Conservation (phyloP, 2,888 invertebrate genomes). For the Gari tellinella region DNA sequence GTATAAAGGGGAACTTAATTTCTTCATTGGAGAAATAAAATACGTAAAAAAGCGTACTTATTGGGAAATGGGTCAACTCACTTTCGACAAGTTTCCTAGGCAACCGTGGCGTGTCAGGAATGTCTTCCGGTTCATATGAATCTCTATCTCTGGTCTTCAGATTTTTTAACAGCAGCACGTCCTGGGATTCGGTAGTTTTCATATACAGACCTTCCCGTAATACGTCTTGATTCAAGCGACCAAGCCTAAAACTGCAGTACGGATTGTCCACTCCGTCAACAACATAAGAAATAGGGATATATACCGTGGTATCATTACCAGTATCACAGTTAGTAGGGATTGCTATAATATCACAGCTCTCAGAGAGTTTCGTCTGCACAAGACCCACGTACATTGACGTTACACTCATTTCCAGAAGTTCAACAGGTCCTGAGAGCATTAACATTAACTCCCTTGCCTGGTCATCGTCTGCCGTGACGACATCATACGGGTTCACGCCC, state of each 20-base stretch:
- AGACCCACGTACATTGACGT: conserved; percentile 35
- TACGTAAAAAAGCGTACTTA: too few relatives aligned
- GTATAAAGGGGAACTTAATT: too few relatives aligned
- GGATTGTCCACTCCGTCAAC: neutral
- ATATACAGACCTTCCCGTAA: too few relatives aligned
- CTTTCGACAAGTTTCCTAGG: conserved; percentile 22
- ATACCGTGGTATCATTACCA: conserved; percentile 11
- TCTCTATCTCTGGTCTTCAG: too few relatives aligned
- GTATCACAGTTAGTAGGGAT: conserved; percentile 28
- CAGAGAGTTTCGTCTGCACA: conserved; percentile 8
- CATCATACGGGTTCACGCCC: conserved; percentile 40
- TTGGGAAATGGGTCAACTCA: too few relatives aligned
- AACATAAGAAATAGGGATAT: conserved; percentile 18
- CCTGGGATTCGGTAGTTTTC: too few relatives aligned
- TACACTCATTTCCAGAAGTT: conserved; percentile 31
- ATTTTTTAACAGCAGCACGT: too few relatives aligned
- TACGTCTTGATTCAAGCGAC: too few relatives aligned
- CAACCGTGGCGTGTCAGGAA: conserved; percentile 28
- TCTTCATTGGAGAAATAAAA: too few relatives aligned
- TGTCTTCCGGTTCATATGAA: conserved; percentile 12
- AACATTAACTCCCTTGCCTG: conserved; percentile 38
- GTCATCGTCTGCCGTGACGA: conserved; percentile 41
- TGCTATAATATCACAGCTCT: conserved; percentile 22
- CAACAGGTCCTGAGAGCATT: conserved; percentile 46
- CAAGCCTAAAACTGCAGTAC: too few relatives aligned